phyloP scores from a whole-genome alignment of 2,113 vertebrate species.

The Apeltes quadracus region DNA sequence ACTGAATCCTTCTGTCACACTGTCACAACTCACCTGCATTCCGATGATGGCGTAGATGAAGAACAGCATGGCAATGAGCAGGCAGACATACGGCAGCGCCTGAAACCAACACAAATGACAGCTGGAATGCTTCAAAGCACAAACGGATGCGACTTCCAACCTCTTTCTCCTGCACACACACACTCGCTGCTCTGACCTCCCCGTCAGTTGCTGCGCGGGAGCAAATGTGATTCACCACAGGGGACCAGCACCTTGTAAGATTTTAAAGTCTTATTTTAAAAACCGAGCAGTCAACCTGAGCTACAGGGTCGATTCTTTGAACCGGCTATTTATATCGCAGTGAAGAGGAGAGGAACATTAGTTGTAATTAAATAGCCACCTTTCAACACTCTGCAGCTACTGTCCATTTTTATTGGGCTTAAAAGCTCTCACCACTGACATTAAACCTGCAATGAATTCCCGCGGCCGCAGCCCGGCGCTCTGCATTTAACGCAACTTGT shows the following conservation, averaged over 20 bases:
- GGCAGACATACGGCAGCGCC: conserved; percentile 96
- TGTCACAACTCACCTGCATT: conserved; percentile 89
- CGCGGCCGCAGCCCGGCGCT: conserved; percentile 16
- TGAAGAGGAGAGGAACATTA: conserved; percentile 23
- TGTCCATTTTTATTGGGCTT: conserved; percentile 58
- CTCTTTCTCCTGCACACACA: neutral
- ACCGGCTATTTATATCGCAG: conserved; percentile 42
- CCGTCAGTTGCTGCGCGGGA: neutral
- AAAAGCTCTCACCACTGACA: conserved; percentile 63
- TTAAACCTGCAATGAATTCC: conserved; percentile 60
- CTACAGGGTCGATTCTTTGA: conserved; percentile 42
- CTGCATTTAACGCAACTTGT: conserved; percentile 48
- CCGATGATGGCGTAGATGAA: conserved; percentile 99
- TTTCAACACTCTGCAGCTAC: conserved; percentile 50
- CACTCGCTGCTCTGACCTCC: conserved; percentile 15
- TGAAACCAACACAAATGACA: conserved; percentile 61
- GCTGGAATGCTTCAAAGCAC: neutral
- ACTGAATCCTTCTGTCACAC: too few species aligned
- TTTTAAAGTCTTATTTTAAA: conserved; percentile 40
- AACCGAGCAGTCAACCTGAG: conserved; percentile 20
- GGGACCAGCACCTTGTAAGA: conserved; percentile 15
- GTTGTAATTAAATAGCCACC: conserved; percentile 63
- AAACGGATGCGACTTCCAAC: neutral
- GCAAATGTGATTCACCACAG: conserved; percentile 32
- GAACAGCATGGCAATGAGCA: conserved; percentile 98